Conservation (phyloP, 2,113 vertebrate species). For the Paradoxurus hermaphroditus region DNA sequence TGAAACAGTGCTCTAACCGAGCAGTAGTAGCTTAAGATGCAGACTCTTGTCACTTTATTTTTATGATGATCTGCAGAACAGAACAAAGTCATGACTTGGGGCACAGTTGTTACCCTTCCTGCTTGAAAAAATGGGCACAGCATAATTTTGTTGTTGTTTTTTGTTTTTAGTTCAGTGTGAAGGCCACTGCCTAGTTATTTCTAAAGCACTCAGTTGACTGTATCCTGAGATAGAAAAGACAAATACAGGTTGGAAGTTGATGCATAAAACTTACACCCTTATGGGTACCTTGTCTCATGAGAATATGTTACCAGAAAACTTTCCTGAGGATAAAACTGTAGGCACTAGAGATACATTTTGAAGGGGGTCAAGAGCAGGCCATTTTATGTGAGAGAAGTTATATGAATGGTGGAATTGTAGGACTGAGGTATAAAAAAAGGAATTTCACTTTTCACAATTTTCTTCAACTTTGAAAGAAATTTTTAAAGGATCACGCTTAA, state of each 20-base stretch:
- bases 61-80: constrained; percentile 57
- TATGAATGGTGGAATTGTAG: not conserved
- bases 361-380: not conserved
- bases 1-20: not conserved
- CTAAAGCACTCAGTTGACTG: not conserved
- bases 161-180: not conserved
- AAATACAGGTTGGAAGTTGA: not conserved
- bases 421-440: not conserved
- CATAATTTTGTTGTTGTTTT: not conserved
- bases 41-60: constrained; percentile 37
- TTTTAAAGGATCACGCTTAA: not conserved
- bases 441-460: not conserved
- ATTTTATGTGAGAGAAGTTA: not conserved
- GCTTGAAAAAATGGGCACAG: not conserved
- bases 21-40: not conserved
- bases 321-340: not conserved
- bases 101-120: not conserved
- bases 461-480: not conserved
- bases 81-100: not conserved
- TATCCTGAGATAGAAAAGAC: not conserved
- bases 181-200: not conserved
- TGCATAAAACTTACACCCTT: not conserved
- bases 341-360: not conserved
- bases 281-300: not conserved
- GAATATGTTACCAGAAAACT: not conserved